Evolutionary conservation across 2,797 vertebrate genomes (phyloP).

Genomic region (Anabacerthia variegaticeps): DNA sequence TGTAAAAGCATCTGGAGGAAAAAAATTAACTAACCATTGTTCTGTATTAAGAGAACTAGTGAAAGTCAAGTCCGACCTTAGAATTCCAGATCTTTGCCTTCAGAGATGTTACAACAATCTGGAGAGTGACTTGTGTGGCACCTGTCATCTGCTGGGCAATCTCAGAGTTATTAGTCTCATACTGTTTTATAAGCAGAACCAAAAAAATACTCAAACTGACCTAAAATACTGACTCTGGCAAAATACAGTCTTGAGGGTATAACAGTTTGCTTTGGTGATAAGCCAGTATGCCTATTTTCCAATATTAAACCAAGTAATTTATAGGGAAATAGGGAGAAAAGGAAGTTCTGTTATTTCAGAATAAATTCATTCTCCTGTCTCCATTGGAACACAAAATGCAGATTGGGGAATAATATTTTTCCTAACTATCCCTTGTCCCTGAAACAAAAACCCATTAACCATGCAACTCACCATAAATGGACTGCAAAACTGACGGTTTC

Average conservation of each 20-base stretch:
- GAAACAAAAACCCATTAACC: conserved; percentile 60
- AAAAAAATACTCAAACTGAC: not conserved
- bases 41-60: not conserved
- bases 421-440: conserved; percentile 16
- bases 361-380: conserved; percentile 50
- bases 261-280: not conserved
- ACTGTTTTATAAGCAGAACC: not conserved
- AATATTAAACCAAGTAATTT: not conserved
- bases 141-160: not conserved
- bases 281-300: not conserved
- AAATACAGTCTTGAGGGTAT: not conserved
- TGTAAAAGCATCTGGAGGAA: not conserved
- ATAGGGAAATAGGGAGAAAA: conserved; percentile 29
- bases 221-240: not conserved
- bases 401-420: conserved; percentile 56
- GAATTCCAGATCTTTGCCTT: not conserved
- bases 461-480: conserved; percentile 52
- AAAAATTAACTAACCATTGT: not conserved
- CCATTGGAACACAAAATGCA: conserved; percentile 44
- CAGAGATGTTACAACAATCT: not conserved
- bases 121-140: not conserved
- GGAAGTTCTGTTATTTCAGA: conserved; percentile 58
- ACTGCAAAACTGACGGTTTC: conserved; percentile 46
- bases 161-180: not conserved
- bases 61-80: not conserved